These are phyloP conservation scores for Drosophila limbata DNA, from an alignment of 2,888 invertebrate species.

Conservation along the genomic window DNA sequence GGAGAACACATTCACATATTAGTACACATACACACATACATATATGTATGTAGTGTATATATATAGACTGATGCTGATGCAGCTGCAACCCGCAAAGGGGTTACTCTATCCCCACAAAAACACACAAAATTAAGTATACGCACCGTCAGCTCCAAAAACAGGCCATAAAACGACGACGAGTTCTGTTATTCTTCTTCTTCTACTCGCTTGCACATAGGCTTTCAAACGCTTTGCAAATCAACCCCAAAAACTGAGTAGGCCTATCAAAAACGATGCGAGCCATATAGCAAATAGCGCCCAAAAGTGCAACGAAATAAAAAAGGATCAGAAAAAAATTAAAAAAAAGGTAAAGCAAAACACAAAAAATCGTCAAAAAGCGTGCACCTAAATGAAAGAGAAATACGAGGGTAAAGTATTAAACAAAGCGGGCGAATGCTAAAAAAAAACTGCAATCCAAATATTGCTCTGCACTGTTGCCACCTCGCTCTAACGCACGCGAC, in stretches of 20 bases:
- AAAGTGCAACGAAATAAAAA: constrained; percentile 36
- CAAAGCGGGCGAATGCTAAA: constrained; percentile 38
- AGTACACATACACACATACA: not conserved
- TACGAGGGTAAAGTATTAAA: constrained; percentile 36
- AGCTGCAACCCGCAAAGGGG: not conserved
- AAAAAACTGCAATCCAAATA: constrained; percentile 29
- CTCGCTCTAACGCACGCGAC: constrained; percentile 61
- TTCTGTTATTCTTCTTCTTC: not conserved
- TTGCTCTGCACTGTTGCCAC: constrained; percentile 51
- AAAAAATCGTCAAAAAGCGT: constrained; percentile 7
- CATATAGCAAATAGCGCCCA: constrained; percentile 73
- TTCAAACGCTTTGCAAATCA: constrained; percentile 71
- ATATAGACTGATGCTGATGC: not conserved
- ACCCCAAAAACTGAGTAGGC: constrained; percentile 70
- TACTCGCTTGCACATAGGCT: constrained; percentile 42
- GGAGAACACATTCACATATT: constrained; percentile 36
- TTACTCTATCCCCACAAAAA: too few species aligned
- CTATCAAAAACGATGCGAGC: constrained; percentile 74
- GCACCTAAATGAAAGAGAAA: constrained; percentile 28
- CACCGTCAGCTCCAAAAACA: constrained; percentile 36
- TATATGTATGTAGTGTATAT: constrained; percentile 12
- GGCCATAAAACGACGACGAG: not conserved
- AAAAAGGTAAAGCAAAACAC: constrained; percentile 3
- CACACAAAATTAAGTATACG: constrained; percentile 63
- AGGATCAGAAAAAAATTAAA: not conserved